Base-by-base conservation (phyloP, 2,888 invertebrate genomes). In the Nematopogon swammerdamellus region DNA sequence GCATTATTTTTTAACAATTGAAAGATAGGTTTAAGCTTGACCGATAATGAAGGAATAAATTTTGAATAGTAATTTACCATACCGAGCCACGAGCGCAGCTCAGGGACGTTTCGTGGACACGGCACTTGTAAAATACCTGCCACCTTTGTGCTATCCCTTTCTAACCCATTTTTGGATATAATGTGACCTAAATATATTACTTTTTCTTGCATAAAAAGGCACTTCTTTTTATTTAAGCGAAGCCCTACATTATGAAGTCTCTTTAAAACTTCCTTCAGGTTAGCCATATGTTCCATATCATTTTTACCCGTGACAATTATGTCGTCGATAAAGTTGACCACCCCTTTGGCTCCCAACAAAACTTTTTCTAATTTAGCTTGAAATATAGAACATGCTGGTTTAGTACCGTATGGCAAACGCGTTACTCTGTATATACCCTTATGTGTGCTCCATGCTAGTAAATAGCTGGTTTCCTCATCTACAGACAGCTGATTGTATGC, bases 401-500 rank as follows among this genome's bases (percentile, higher is more conserved):
- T 53, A 18, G 63, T 55, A 14, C 60, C 59, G 50, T 50, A 59
- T 20, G 57, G 50, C 18, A 58, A 44, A 18, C 57, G 51, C 36
- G 55, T 55, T 46, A 53, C 43, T 19, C 16, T 19, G 20, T 19
- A 44, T 4, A 48, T 47, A 19, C 43, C 18, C 20, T 20, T 10
- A 19, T 58, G 57, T 11, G 57, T 57, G 10, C 51, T 50, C 17
- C 56, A 54, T 4, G 57, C 55, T 10, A 51, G 19, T 11, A 54
- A 19, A 17, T 55, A 30, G 45, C 49, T 36, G 1, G 51, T 49
- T 19, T 53, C 50, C 44, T 60, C 53, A 45, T 57, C 56, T 17
- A 59, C 30, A n/a, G 48, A 47, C 16, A 58, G 36, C 52, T 65
- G 62, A 20, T 58, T 55, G 54, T 60, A 64, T 4, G 63, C 61